Evolutionary conservation across 2,113 vertebrate species (phyloP), one percentile per base, ranked within the genome.

Genomic region (Brienomyrus brachyistius): DNA sequence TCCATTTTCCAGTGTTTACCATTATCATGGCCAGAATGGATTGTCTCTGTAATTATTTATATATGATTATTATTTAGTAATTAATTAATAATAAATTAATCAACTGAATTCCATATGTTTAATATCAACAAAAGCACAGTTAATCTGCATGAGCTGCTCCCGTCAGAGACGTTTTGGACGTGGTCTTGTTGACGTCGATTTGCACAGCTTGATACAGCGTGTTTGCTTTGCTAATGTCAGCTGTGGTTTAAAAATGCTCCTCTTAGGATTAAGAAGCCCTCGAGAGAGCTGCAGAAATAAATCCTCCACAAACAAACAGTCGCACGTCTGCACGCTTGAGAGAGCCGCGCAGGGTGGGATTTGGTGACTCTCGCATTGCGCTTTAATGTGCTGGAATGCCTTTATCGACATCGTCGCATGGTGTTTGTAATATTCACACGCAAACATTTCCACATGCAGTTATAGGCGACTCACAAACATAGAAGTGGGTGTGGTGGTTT

Each of bases 191-290:
- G 31, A 80, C 2, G 74, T 80, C 93, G 94, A 95, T 96, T 95
- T 94, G 94, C 92, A 93, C 92, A 89, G 91, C 91, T 91, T 91
- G 92, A 94, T 91, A 95, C 93, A 93, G 94, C 94, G 91, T 94
- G 35, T 80, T 80, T 80, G 74, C 74, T 80, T 80, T 80, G 74
- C 74, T 43, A 80, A 80, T 80, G 74, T 40, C 35, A 80, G 74
- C 74, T 89, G 90, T 90, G 92, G 92, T 92, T 90, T 92, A 94
- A 93, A 95, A 95, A 92, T 92, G 92, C 91, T 90, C 93, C 91
- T 91, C 90, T 88, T 48, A 88, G 93, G 92, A 94, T 95, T 94
- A 94, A 88, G 82, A 83, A 90, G 93, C 90, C 92, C 92, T 94
- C 89, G 85, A 59, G 91, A 92, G 93, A 94, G 93, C 89, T 84